A percentile compares a stretch with the other conserved stretches of the same genome.
phyloP scores from a whole-genome alignment of 2,113 vertebrate species.

The Scomber colias region DNA sequence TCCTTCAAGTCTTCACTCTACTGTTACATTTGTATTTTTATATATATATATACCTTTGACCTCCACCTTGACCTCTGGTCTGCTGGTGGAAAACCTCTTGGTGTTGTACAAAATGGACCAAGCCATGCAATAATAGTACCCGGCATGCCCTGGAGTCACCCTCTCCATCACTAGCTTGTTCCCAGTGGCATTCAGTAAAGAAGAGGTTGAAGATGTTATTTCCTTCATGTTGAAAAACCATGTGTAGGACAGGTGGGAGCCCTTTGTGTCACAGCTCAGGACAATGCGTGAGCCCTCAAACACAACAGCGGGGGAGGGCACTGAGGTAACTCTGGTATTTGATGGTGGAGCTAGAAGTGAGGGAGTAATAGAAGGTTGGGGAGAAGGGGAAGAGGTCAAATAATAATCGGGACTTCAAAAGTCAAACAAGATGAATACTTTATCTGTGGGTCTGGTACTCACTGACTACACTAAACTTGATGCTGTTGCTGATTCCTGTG shows the following conservation, averaged over 20 bases:
- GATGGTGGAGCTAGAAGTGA: constrained; percentile 70
- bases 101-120: constrained; percentile 47
- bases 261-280: constrained; percentile 72
- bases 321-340: constrained; percentile 66
- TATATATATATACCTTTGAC: constrained; percentile 78
- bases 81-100: constrained; percentile 68
- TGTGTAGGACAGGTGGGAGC: constrained; percentile 79
- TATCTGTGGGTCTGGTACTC: constrained; percentile 50
- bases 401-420: not conserved
- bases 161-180: constrained; percentile 69
- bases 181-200: constrained; percentile 31
- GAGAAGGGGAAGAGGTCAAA: not conserved
- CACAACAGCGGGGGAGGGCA: constrained; percentile 67
- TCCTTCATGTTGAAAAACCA: constrained; percentile 79
- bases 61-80: constrained; percentile 62
- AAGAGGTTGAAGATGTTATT: constrained; percentile 35
- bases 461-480: constrained; percentile 81
- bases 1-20: not conserved
- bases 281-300: constrained; percentile 74
- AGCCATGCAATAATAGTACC: constrained; percentile 68
- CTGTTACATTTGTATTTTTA: not conserved
- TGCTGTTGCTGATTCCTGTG: constrained; percentile 64
- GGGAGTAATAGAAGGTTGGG: not conserved
- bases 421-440: not conserved
- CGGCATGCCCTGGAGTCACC: constrained; percentile 62